Conservation (phyloP, 2,797 vertebrate genomes). For the Xiphorhynchus erythropygius region DNA sequence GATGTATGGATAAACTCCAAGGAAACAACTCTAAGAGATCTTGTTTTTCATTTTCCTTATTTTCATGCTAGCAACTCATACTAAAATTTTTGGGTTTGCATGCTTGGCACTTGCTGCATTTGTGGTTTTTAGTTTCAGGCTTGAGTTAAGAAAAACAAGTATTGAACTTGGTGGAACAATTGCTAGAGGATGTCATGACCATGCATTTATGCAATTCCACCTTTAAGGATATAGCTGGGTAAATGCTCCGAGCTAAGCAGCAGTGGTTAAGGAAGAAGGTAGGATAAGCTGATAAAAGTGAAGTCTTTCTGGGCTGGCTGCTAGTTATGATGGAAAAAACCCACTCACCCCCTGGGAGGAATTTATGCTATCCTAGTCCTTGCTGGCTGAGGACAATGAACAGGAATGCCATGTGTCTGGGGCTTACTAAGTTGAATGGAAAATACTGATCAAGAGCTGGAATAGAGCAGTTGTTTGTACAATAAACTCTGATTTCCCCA, state of each 20-base stretch:
- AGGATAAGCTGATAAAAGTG: background rate
- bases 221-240: background rate
- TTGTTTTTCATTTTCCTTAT: background rate
- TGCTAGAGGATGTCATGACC: background rate
- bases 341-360: background rate
- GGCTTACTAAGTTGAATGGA: background rate
- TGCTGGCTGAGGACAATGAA: background rate
- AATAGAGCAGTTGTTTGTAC: background rate
- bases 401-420: background rate
- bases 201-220: rapidly evolving
- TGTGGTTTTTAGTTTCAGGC: background rate
- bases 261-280: background rate
- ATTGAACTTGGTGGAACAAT: background rate
- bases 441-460: background rate
- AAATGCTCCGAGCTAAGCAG: background rate
- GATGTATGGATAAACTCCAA: background rate
- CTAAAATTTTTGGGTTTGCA: background rate
- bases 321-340: background rate
- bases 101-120: background rate
- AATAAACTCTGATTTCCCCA: background rate
- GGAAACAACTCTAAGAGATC: background rate
- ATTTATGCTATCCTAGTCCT: background rate
- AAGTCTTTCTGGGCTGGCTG: background rate
- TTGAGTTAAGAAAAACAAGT: background rate
- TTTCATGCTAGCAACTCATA: background rate